Percentiles rank a stretch among this genome's conserved stretches.
Conservation (phyloP, 2,888 invertebrate species). For the Ormyrus nitidulus region DNA sequence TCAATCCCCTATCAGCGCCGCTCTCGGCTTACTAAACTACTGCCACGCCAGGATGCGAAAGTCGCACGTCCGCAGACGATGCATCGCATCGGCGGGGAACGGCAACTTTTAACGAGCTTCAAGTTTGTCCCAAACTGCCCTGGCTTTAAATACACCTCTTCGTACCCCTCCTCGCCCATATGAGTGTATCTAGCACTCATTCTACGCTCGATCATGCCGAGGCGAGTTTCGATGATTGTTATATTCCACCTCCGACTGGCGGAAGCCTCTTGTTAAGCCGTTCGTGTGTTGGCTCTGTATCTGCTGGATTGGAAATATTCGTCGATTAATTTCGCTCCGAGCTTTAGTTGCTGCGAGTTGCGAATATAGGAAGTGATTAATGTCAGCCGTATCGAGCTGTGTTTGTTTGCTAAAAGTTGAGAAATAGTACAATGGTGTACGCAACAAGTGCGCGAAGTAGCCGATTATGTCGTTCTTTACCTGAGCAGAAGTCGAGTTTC, state of each 20-base stretch:
- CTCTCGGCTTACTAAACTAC: neutral
- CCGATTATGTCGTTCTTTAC: too few species aligned
- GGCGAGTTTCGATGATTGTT: slow-evolving; percentile 58
- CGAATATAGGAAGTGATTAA: neutral
- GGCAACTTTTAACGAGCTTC: slow-evolving; percentile 65
- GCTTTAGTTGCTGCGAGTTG: neutral
- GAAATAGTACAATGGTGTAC: neutral
- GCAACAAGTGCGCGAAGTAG: neutral
- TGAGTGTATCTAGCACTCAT: neutral
- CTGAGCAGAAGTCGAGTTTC: too few species aligned
- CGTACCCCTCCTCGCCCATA: neutral
- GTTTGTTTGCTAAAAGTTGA: neutral
- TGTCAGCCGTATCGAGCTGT: too few species aligned
- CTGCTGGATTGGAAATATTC: slow-evolving; percentile 16
- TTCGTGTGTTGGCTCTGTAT: neutral
- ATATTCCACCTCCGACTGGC: slow-evolving; percentile 42
- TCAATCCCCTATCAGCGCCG: neutral
- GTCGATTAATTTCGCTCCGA: slow-evolving; percentile 18
- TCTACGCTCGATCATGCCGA: slow-evolving; percentile 47
- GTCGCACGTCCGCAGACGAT: neutral
- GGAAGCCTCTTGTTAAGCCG: slow-evolving; percentile 1
- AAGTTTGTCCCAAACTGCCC: slow-evolving; percentile 59
- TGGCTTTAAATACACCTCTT: slow-evolving; percentile 34
- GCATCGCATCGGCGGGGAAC: slow-evolving; percentile 50
- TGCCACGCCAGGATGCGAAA: neutral